phyloP scores from a whole-genome alignment of 2,113 vertebrate genomes.

The Genyomyrus donnyi region DNA sequence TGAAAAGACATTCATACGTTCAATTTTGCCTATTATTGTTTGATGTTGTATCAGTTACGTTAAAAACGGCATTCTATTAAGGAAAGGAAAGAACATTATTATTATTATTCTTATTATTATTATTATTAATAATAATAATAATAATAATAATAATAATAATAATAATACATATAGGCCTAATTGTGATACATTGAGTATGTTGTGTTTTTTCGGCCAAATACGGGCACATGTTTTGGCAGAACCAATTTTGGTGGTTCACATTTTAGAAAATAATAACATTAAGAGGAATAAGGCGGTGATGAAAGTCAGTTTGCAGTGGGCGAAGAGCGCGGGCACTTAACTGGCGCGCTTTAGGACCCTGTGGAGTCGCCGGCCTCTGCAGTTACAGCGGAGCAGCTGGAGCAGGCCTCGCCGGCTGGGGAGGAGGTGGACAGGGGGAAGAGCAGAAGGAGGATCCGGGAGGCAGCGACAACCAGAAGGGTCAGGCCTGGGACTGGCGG shows the following conservation, averaged over 20 bases:
- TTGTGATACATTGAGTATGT: neutral
- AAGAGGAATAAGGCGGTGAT: neutral
- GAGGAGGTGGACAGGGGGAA: conserved; percentile 52
- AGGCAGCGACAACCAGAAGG: conserved; percentile 58
- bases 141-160: neutral
- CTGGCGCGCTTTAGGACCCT: conserved; percentile 50
- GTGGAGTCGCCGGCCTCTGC: conserved; percentile 56
- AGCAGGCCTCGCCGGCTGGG: conserved; percentile 51
- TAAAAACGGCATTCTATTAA: neutral
- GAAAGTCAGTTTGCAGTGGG: neutral
- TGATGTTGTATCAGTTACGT: neutral
- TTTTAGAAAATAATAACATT: neutral
- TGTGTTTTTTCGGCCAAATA: neutral
- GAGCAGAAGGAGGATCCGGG: conserved; percentile 52
- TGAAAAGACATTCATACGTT: neutral
- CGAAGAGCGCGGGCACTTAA: neutral
- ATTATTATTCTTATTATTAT: neutral
- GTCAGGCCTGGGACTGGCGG: conserved; percentile 68
- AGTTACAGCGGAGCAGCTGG: conserved; percentile 55
- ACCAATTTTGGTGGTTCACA: neutral
- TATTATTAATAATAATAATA: too few species aligned
- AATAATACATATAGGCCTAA: neutral
- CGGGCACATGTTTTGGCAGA: neutral
- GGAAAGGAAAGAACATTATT: neutral
- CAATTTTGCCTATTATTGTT: neutral